Conservation (phyloP, 2,797 vertebrate species). For the Lindbergichthys nudifrons region DNA sequence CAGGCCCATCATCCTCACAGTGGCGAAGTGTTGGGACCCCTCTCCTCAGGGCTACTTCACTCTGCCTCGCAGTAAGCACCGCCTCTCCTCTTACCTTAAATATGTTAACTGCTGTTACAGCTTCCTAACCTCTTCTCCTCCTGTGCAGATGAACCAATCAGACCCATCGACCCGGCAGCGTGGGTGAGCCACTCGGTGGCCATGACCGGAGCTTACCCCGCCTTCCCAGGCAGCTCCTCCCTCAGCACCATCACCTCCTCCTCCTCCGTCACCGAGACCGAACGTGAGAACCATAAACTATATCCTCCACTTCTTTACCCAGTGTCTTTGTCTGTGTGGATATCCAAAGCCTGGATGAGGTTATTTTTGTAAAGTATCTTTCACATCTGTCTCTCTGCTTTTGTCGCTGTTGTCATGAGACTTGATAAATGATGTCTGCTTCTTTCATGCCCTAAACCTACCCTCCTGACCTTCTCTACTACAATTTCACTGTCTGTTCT, state of each 20-base stretch:
- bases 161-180: slow-evolving; percentile 93
- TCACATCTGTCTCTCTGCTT: slow-evolving; percentile 50
- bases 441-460: slow-evolving; percentile 21
- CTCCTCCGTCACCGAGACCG: slow-evolving; percentile 89
- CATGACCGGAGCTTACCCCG: slow-evolving; percentile 89
- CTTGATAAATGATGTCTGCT: slow-evolving; percentile 50
- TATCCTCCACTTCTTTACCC: slow-evolving; percentile 5
- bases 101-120: not conserved
- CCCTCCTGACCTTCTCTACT: slow-evolving; percentile 10
- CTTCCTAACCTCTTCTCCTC: not conserved
- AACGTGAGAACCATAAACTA: slow-evolving; percentile 76
- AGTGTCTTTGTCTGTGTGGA: slow-evolving; percentile 24
- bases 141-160: slow-evolving; percentile 90
- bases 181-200: slow-evolving; percentile 94
- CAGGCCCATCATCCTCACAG: slow-evolving; percentile 93
- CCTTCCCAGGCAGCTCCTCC: slow-evolving; percentile 90
- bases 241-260: slow-evolving; percentile 94
- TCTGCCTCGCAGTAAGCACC: slow-evolving; percentile 90
- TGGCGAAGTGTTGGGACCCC: slow-evolving; percentile 96
- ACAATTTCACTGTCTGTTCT: slow-evolving; percentile 21
- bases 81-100: not conserved
- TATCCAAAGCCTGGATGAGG: slow-evolving; percentile 12
- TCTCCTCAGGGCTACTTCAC: slow-evolving; percentile 95
- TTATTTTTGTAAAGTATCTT: slow-evolving; percentile 27
- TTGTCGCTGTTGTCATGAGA: slow-evolving; percentile 25